A percentile compares a stretch with the other conserved stretches of the same genome.
Evolutionary conservation across 2,797 vertebrate species (phyloP).

Genomic region (Malurus splendens): DNA sequence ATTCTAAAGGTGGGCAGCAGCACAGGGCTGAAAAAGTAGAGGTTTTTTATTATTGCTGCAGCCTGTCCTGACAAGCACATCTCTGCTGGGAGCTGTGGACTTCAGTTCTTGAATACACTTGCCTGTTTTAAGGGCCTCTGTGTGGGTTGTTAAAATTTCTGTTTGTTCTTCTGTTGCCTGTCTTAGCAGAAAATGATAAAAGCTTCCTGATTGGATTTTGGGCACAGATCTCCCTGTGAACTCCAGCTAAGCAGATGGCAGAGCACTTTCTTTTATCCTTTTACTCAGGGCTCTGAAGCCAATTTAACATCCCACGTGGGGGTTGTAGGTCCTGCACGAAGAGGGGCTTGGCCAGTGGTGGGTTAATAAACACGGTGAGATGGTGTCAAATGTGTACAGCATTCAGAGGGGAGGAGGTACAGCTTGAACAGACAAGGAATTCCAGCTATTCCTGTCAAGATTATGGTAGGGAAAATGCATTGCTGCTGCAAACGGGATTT

Average conservation of each 20-base stretch:
- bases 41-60: not conserved
- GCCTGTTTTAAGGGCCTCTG: not conserved
- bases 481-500: not conserved
- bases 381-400: not conserved
- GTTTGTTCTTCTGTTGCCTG: not conserved
- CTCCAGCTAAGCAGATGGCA: not conserved
- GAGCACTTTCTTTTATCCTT: not conserved
- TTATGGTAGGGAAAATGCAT: not conserved
- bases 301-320: not conserved
- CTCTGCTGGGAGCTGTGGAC: not conserved
- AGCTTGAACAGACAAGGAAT: not conserved
- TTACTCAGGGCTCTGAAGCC: not conserved
- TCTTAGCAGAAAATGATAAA: slow-evolving; percentile 5
- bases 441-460: slow-evolving; percentile 5
- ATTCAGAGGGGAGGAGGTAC: not conserved
- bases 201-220: not conserved
- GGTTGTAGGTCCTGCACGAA: not conserved
- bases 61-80: not conserved
- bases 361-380: not conserved
- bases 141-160: not conserved
- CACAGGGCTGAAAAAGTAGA: not conserved
- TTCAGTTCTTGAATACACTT: not conserved
- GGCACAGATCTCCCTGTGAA: not conserved
- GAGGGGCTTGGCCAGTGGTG: not conserved
- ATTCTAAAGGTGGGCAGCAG: not conserved